Evolutionary conservation across 2,797 vertebrate genomes (phyloP), one percentile per base, ranked within the genome.

Genomic region (Steatocranus sp.): DNA sequence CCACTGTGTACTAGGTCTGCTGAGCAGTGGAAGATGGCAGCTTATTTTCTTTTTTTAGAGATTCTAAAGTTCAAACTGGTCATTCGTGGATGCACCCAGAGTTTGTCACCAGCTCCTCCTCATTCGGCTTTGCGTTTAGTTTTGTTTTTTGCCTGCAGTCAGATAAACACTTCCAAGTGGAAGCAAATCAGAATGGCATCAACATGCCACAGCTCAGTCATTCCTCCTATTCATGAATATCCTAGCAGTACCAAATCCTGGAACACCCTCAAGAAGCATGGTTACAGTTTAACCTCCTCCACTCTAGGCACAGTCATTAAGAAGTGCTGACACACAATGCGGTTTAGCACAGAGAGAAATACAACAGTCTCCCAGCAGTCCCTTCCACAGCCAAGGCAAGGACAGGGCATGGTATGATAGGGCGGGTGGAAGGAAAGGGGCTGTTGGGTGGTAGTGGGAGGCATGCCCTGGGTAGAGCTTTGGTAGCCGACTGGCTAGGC

Each of bases 11-110:
- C 48, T 49, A 78, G 25, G 56, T 87, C 88, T 88, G 88, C 92
- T 58, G 82, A 91, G 87, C 89, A 95, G 93, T 88, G 79, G 92
- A 93, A 95, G 89, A 91, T 93, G 95, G 95, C 94, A 95, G 95
- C 94, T 86, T 92, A 68, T 80, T 83, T 89, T 77, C 92, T 93
- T 93, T 93, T 30, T 63, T 77, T 10, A 58, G 86, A 92, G 85
- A 81, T 84, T 90, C 70, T 82, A 49, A 81, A 56, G 25, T 56
- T 56, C 53, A 56, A 56, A 56, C 53, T 56, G 53, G 53, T 56
- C 48, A 80, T 75, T 82, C 49, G 34, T 43, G 54, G 80, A 88
- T 54, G 76, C 25, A 74, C 63, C 49, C 30, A 76, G 56, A 87
- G 78, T 74, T 75, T 20, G 79, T 76, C 70, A 56, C 48, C 43